Conservation (phyloP, 2,797 vertebrate species). For the Karalla daura region DNA sequence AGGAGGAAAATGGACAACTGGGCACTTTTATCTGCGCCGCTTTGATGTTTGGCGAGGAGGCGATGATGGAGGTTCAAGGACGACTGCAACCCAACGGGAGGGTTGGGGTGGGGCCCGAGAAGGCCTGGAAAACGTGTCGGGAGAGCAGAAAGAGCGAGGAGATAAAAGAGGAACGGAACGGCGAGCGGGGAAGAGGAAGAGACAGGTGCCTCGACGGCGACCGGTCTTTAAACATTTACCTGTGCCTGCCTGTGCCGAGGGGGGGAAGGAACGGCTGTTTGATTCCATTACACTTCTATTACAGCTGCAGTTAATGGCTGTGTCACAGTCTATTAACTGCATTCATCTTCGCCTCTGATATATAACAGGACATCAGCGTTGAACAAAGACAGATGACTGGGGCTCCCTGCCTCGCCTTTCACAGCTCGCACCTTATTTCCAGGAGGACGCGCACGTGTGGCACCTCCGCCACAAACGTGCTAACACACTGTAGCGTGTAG, state of each 20-base stretch:
- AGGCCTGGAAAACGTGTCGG: neutral
- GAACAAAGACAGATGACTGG: constrained; percentile 85
- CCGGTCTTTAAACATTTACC: constrained; percentile 82
- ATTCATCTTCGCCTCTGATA: constrained; percentile 86
- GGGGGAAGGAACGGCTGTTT: constrained; percentile 80
- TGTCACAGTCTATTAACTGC: constrained; percentile 88
- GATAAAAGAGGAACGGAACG: constrained; percentile 40
- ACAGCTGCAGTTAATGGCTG: constrained; percentile 87
- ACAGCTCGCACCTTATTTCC: constrained; percentile 70
- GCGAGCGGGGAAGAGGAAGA: constrained; percentile 33
- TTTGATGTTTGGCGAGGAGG: constrained; percentile 67
- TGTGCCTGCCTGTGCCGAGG: constrained; percentile 70
- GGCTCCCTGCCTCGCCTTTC: constrained; percentile 67
- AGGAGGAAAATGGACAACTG: constrained; percentile 69
- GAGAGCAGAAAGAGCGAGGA: neutral
- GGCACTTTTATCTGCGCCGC: constrained; percentile 70
- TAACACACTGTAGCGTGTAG: constrained; percentile 16
- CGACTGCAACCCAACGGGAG: constrained; percentile 23
- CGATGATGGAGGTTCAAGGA: constrained; percentile 75
- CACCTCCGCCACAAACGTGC: constrained; percentile 2
- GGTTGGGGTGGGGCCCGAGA: neutral
- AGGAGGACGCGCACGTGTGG: constrained; percentile 24
- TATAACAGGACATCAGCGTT: constrained; percentile 80
- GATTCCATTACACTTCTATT: constrained; percentile 88
- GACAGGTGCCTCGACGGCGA: constrained; percentile 34